Conservation (phyloP, 2,113 vertebrate genomes). For the Tyrannus savana region DNA sequence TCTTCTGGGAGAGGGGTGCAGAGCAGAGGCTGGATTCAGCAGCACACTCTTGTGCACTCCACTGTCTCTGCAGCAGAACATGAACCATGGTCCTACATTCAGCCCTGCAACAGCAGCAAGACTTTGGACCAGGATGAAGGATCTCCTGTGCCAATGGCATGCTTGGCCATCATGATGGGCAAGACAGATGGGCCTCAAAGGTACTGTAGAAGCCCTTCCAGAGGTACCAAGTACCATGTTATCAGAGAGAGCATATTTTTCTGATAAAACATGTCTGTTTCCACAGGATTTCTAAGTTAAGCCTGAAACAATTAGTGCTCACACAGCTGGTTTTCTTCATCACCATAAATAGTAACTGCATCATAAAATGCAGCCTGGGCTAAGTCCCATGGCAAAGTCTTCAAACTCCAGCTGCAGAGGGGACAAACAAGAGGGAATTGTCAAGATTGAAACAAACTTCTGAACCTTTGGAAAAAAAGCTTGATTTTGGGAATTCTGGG, state of each 20-base stretch:
- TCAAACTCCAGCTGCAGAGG: slow-evolving; percentile 5
- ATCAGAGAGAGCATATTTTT: neutral
- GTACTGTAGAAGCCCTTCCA: neutral
- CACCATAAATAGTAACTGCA: neutral
- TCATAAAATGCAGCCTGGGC: neutral
- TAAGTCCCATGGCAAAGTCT: neutral
- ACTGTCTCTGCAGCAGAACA: neutral
- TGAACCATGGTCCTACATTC: neutral
- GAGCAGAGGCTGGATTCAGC: neutral
- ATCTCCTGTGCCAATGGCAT: neutral
- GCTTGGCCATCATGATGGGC: fast-evolving
- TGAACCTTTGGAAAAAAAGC: neutral
- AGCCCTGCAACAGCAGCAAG: neutral
- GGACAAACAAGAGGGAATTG: neutral
- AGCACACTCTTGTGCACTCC: neutral
- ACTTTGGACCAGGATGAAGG: neutral
- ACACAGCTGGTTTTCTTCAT: neutral
- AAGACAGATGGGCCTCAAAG: neutral
- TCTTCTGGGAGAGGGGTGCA: neutral
- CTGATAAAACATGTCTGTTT: neutral
- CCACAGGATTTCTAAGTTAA: neutral
- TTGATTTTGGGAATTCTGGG: neutral
- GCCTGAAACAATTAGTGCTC: neutral
- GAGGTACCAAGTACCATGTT: neutral
- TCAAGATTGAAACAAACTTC: neutral